Conservation (phyloP, 2,797 vertebrate genomes). For the Vespertilio murinus region DNA sequence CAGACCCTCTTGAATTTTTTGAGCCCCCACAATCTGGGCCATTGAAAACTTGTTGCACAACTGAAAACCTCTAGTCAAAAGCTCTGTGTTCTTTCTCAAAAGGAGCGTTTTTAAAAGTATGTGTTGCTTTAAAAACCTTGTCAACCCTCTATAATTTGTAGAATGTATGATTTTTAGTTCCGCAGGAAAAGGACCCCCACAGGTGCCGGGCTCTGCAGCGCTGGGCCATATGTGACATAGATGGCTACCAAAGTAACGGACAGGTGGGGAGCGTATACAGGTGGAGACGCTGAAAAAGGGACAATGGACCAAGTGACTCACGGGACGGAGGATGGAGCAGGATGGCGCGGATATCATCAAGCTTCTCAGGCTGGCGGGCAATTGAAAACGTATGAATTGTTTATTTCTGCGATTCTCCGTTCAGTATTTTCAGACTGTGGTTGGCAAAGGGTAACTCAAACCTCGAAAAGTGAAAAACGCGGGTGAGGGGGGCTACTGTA, state of each 20-base stretch:
- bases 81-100: neutral
- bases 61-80: neutral
- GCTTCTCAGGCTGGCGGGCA: neutral
- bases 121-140: neutral
- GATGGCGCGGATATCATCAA: neutral
- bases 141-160: neutral
- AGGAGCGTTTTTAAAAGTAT: neutral
- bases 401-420: neutral
- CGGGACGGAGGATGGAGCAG: neutral
- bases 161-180: neutral
- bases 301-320: neutral
- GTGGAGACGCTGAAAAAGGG: neutral
- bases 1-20: neutral
- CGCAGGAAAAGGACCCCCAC: neutral
- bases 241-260: neutral
- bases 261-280: neutral
- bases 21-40: neutral
- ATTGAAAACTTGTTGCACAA: slow-evolving; percentile 19
- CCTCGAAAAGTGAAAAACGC: neutral
- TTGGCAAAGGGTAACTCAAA: neutral
- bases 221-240: neutral
- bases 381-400: neutral
- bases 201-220: neutral
- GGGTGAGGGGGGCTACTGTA: neutral
- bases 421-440: neutral